Base-by-base conservation (phyloP, 2,888 invertebrate species). In the Thymelicus lineola region DNA sequence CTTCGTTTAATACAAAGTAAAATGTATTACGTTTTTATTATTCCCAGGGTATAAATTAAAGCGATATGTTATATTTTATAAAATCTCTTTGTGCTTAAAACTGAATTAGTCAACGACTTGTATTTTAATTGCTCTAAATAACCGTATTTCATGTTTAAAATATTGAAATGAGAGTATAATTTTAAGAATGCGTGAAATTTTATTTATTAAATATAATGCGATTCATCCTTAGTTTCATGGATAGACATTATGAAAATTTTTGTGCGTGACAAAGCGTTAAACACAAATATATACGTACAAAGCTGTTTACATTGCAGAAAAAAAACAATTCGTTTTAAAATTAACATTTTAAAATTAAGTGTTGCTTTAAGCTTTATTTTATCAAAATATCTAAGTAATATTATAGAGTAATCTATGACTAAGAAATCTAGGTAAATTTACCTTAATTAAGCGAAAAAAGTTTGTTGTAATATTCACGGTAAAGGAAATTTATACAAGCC, bases 21-120 rank as follows among this genome's bases (percentile, higher is more conserved):
- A 62, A 46, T 50, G 50, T 50, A 58, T 58, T 57, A 35, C n/a
- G 28, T 48, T 62, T 62, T 62, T 48, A 62, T 62, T 50, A 48
- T 50, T 15, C 35, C 35, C 15, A n/a, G 48, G n/a, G 28, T 28
- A 17, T 20, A 36, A 50, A 50, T 62, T 62, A 50, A n/a, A 14
- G 20, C n/a, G 58, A 38, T 38, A 57, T 36, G 36, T 57, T n/a
- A 35, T 57, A 57, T 57, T 57, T 57, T 57, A 57, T 50, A 53
- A 53, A 53, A 17, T 53, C 10, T 53, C 10, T 53, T 57, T 28
- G 57, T 57, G 35, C 36, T 57, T 35, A 57, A 35, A 55, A 55
- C 9, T 55, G 6, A 35, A 17, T 14, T 3, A 35, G 35, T 15
- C 6, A 36, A 14, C 12, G 20, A 20, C 10, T 4, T 20, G 17